Evolutionary conservation across 2,888 invertebrate genomes (phyloP).

Genomic region (Polydrusus tereticollis): DNA sequence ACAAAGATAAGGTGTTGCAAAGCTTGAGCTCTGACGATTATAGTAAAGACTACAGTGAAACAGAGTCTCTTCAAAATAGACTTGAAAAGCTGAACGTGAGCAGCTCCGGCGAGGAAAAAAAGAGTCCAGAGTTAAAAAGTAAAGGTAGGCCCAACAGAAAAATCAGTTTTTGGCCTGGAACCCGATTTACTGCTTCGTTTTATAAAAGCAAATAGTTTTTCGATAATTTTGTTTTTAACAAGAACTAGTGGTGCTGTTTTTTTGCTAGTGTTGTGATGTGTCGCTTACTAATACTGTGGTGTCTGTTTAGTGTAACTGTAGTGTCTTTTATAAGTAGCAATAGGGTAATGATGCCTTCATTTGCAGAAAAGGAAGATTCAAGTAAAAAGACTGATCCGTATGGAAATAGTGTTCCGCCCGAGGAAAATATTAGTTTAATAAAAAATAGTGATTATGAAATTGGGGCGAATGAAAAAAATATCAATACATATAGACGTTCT

Average conservation of each 20-base stretch:
- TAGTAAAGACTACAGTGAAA: constrained; percentile 65
- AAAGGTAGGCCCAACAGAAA: constrained; percentile 81
- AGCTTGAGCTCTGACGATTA: constrained; percentile 61
- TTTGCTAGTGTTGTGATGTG: constrained; percentile 30
- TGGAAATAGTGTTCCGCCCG: background rate
- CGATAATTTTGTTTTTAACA: too few species aligned
- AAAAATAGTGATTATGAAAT: background rate
- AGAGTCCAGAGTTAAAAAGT: constrained; percentile 54
- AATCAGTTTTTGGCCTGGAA: constrained; percentile 82
- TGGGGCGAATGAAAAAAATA: background rate
- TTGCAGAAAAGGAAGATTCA: constrained; percentile 11
- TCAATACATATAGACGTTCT: background rate
- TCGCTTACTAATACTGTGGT: constrained; percentile 53
- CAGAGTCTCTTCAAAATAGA: constrained; percentile 64
- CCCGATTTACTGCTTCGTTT: constrained; percentile 69
- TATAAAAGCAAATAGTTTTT: constrained; percentile 54
- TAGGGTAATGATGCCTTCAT: background rate
- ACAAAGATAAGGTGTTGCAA: constrained; percentile 32
- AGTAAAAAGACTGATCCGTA: constrained; percentile 13
- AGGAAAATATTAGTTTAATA: background rate
- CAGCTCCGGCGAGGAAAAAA: constrained; percentile 42
- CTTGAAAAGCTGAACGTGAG: constrained; percentile 57
- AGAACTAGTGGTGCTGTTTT: constrained; percentile 9
- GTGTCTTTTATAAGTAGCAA: constrained; percentile 31
- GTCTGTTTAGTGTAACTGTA: constrained; percentile 47